Conservation (phyloP, 2,797 vertebrate species). For the Myoxocephalus aenaeus region DNA sequence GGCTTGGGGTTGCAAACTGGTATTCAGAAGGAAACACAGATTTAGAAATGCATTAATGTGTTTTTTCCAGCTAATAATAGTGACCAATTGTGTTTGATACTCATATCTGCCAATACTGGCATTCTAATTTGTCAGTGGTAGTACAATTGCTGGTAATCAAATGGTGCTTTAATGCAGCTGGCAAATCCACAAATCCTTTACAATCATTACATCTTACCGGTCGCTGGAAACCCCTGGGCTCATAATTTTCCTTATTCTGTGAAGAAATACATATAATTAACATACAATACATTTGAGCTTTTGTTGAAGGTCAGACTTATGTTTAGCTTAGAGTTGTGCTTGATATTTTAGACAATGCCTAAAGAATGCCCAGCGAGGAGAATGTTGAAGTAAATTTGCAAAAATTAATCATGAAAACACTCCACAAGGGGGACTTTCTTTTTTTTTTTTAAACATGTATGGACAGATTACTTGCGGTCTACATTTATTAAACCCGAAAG, state of each 20-base stretch:
- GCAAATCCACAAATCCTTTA: not conserved
- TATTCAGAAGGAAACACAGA: constrained; percentile 23
- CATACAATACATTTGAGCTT: not conserved
- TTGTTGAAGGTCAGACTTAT: not conserved
- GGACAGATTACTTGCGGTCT: not conserved
- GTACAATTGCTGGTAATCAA: not conserved
- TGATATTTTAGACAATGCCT: not conserved
- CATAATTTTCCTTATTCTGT: constrained; percentile 86
- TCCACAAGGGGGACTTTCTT: too few relatives aligned
- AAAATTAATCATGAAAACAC: not conserved
- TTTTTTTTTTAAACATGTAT: not conserved
- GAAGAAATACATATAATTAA: constrained; percentile 29
- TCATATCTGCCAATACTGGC: not conserved
- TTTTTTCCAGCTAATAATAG: not conserved
- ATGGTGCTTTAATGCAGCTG: not conserved
- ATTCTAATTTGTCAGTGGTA: not conserved
- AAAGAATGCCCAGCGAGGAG: not conserved
- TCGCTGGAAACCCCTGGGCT: constrained; percentile 69
- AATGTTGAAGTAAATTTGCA: not conserved
- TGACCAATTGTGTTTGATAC: not conserved
- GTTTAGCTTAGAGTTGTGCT: not conserved
- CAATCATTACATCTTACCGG: constrained; percentile 65
- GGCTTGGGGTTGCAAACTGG: constrained; percentile 65
- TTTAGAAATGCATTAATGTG: not conserved
- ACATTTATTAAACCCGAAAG: not conserved